phyloP scores from a whole-genome alignment of 2,797 vertebrate species.

The Chelmon rostratus region DNA sequence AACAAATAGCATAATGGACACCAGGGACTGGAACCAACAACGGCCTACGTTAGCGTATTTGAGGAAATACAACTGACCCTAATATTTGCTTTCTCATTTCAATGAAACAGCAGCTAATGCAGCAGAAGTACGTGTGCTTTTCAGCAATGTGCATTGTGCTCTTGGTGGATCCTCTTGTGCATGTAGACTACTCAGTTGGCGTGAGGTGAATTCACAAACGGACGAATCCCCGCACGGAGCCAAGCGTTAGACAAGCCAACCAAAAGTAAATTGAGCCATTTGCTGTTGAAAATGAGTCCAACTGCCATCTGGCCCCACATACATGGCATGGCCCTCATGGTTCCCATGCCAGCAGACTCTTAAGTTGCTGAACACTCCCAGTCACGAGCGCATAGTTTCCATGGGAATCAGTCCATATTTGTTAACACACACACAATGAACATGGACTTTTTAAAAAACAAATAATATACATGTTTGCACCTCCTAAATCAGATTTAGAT shows the following conservation, averaged over 20 bases:
- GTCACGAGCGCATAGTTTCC: conserved; percentile 76
- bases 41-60: background rate
- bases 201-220: conserved; percentile 23
- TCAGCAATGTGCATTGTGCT: background rate
- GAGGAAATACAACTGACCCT: background rate
- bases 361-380: conserved; percentile 52
- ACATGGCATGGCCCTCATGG: conserved; percentile 40
- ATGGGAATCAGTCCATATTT: conserved; percentile 57
- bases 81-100: background rate
- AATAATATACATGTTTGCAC: background rate
- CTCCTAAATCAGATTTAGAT: too few species aligned
- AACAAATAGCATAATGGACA: background rate
- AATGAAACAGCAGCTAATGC: background rate
- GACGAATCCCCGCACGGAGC: background rate
- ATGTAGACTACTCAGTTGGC: background rate
- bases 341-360: conserved; percentile 64
- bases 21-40: background rate
- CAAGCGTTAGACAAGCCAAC: conserved; percentile 19
- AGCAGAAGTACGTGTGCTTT: background rate
- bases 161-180: background rate
- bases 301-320: conserved; percentile 65
- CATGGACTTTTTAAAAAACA: background rate
- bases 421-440: conserved; percentile 15
- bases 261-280: conserved; percentile 63
- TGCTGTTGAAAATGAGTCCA: conserved; percentile 67